These are phyloP conservation scores for Drosophila rhopaloa DNA, from an alignment of 1,140 invertebrate genomes.

Conservation along the genomic window DNA sequence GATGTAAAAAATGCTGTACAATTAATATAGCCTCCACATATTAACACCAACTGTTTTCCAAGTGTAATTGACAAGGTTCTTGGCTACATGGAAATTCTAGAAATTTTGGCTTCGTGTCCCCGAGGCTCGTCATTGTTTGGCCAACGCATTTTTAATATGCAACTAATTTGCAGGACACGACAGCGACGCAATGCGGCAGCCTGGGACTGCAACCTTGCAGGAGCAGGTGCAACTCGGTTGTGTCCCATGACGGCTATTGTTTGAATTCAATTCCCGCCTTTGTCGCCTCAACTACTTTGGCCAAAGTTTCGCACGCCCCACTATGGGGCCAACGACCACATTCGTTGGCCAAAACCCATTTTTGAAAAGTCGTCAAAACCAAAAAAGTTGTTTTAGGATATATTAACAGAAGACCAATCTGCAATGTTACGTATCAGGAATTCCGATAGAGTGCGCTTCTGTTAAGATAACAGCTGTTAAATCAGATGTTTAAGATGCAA, in stretches of 20 bases:
- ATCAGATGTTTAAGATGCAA: no score
- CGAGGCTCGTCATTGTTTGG: conserved; percentile 67
- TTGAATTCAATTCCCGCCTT: conserved; percentile 81
- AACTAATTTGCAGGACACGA: conserved; percentile 73
- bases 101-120: conserved; percentile 21
- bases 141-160: conserved; percentile 79
- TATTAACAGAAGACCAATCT: no score
- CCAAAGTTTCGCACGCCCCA: conserved; percentile 58
- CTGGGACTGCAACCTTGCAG: conserved; percentile 7
- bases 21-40: not conserved
- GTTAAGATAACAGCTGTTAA: no score
- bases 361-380: no score
- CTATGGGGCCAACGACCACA: no score
- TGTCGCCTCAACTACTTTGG: conserved; percentile 81
- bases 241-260: conserved; percentile 73
- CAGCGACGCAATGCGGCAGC: conserved; percentile 66
- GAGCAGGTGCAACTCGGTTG: conserved; percentile 29
- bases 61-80: conserved; percentile 4
- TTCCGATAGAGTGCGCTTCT: no score
- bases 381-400: no score
- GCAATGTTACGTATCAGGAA: no score
- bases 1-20: not conserved
- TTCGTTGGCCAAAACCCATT: no score
- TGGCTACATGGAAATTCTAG: conserved; percentile 16
- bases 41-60: not conserved